Conservation (phyloP, 2,797 vertebrate species). For the Pseudopleuronectes americanus region DNA sequence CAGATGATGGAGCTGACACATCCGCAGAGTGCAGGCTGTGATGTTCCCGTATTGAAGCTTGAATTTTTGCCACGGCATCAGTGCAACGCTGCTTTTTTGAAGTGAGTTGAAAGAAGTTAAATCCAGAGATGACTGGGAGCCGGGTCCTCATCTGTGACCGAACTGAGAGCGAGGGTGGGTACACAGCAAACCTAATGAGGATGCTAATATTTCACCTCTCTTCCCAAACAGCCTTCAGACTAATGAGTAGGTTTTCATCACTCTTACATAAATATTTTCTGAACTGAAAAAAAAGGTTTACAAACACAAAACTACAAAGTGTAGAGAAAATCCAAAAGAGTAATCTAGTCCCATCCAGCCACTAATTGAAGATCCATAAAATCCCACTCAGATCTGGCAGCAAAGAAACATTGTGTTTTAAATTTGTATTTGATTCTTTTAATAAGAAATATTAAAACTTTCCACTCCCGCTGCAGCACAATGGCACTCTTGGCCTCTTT, state of each 20-base stretch:
- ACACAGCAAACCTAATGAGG: slow-evolving; percentile 40
- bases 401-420: not conserved
- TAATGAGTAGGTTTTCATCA: slow-evolving; percentile 29
- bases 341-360: not conserved
- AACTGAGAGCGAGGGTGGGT: slow-evolving; percentile 8
- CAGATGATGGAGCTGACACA: slow-evolving; percentile 64
- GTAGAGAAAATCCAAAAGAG: too few relatives aligned
- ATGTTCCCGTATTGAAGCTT: slow-evolving; percentile 58
- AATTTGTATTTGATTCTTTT: not conserved
- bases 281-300: not conserved
- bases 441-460: not conserved
- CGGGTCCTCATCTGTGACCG: slow-evolving; percentile 52
- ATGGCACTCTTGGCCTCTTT: not conserved
- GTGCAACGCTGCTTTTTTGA: slow-evolving; percentile 59
- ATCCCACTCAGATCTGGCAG: not conserved
- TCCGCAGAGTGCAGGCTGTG: slow-evolving; percentile 50
- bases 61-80: slow-evolving; percentile 49
- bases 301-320: not conserved
- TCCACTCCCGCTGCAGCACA: not conserved
- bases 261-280: slow-evolving; percentile 4
- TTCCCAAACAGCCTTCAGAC: slow-evolving; percentile 34
- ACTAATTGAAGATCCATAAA: not conserved
- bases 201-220: slow-evolving; percentile 36
- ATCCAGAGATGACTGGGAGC: slow-evolving; percentile 43
- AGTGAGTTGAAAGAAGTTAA: slow-evolving; percentile 66